These are phyloP conservation scores for Astropecten irregularis DNA, from an alignment of 53 echinoderm and acorn worm genomes.

Conservation along the genomic window DNA sequence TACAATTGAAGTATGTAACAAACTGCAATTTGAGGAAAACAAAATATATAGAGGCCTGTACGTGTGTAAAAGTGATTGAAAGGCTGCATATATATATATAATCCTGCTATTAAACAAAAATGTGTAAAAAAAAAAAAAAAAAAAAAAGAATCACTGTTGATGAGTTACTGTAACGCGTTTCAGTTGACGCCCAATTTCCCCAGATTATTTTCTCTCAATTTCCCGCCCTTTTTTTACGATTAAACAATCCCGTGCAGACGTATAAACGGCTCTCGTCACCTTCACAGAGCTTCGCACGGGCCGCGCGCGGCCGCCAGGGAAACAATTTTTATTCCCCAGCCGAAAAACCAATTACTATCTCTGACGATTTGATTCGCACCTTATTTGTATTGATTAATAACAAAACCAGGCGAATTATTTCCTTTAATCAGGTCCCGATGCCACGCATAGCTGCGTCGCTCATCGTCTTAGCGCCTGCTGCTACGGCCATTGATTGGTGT, in stretches of 20 bases:
- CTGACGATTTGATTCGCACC: conserved; percentile 47
- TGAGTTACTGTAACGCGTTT: no score
- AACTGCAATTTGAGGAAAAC: no score
- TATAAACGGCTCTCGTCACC: conserved; percentile 19
- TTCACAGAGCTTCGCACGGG: no score
- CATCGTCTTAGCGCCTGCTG: neutral
- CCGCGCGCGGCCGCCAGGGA: no score
- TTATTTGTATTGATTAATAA: conserved; percentile 56
- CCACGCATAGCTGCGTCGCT: conserved; percentile 28
- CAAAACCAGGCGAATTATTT: conserved; percentile 52
- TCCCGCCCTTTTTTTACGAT: conserved; percentile 24
- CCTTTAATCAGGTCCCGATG: conserved; percentile 49
- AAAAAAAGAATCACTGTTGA: neutral
- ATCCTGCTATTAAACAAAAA: no score
- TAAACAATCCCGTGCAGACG: neutral
- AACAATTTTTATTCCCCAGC: no score
- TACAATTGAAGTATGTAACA: no score
- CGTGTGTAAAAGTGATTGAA: no score
- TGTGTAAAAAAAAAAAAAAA: neutral
- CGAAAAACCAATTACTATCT: conserved; percentile 50
- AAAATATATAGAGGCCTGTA: no score
- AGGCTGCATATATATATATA: no score
- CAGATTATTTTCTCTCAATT: conserved; percentile 6
- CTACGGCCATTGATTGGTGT: conserved; percentile 23
- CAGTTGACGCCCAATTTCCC: conserved; percentile 2